Conservation (phyloP, 2,888 invertebrate genomes). For the Drosophila bunnanda region DNA sequence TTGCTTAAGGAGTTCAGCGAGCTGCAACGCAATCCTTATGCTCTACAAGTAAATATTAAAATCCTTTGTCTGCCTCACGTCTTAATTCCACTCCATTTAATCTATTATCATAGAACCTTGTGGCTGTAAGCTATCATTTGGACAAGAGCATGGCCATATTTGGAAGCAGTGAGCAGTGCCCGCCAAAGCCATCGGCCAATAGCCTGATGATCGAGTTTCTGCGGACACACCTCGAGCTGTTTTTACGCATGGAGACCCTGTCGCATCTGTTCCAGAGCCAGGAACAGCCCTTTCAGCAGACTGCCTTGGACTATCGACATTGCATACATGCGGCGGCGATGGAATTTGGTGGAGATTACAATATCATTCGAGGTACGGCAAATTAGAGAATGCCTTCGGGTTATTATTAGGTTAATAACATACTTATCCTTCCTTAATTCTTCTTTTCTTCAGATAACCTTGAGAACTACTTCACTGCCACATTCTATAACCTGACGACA, state of each 20-base stretch:
- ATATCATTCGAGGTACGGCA: slow-evolving; percentile 87
- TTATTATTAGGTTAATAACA: neutral
- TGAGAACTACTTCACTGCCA: slow-evolving; percentile 96
- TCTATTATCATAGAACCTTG: slow-evolving; percentile 44
- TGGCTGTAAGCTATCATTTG: slow-evolving; percentile 66
- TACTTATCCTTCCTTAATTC: neutral
- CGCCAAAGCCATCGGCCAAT: slow-evolving; percentile 70
- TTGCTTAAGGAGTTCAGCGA: slow-evolving; percentile 91
- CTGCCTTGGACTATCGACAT: slow-evolving; percentile 87
- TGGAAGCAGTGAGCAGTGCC: slow-evolving; percentile 50
- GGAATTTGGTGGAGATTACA: slow-evolving; percentile 86
- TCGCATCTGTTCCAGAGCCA: slow-evolving; percentile 93
- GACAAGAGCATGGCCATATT: slow-evolving; percentile 64
- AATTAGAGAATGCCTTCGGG: too few species aligned
- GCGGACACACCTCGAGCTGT: slow-evolving; percentile 95
- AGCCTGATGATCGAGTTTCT: slow-evolving; percentile 88
- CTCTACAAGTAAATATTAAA: slow-evolving; percentile 69
- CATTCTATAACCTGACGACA: slow-evolving; percentile 98
- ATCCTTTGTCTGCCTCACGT: neutral
- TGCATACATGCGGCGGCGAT: slow-evolving; percentile 87
- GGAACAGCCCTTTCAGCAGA: slow-evolving; percentile 88
- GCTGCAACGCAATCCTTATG: slow-evolving; percentile 87
- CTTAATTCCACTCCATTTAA: neutral
- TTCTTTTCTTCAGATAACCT: slow-evolving; percentile 85
- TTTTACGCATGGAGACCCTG: slow-evolving; percentile 96